Evolutionary conservation across 2,797 vertebrate species (phyloP).

Genomic region (Mareca strepera): DNA sequence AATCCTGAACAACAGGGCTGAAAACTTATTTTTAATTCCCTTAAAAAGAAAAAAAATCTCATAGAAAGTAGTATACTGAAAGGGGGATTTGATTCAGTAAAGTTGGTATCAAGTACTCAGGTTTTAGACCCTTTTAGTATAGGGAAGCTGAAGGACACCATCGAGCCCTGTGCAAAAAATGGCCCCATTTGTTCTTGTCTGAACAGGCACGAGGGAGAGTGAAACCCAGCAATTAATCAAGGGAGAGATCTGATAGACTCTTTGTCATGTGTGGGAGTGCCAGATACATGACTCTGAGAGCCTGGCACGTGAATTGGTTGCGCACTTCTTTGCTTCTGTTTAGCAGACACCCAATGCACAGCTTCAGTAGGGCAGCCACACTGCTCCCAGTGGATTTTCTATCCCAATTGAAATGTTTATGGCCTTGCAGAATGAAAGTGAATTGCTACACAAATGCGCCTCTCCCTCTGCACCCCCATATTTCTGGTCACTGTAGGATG

Average conservation of each 20-base stretch:
- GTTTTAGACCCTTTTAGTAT: background rate
- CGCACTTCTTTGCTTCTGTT: background rate
- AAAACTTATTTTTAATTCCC: background rate
- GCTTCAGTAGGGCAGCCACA: background rate
- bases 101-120: background rate
- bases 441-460: background rate
- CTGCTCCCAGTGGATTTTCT: background rate
- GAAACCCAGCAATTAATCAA: background rate
- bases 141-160: background rate
- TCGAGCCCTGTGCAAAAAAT: background rate
- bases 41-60: background rate
- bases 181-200: background rate
- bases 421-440: background rate
- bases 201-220: background rate
- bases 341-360: background rate
- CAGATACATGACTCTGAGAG: background rate
- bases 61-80: background rate
- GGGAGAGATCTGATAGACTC: background rate
- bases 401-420: constrained; percentile 3
- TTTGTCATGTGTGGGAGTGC: background rate
- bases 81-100: background rate
- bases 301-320: background rate
- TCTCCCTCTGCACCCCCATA: background rate
- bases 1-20: background rate
- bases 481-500: background rate